A percentile compares a stretch with the other conserved stretches of the same genome.
Conservation (phyloP, 2,888 invertebrate species). For the Temnothorax unifasciatus region DNA sequence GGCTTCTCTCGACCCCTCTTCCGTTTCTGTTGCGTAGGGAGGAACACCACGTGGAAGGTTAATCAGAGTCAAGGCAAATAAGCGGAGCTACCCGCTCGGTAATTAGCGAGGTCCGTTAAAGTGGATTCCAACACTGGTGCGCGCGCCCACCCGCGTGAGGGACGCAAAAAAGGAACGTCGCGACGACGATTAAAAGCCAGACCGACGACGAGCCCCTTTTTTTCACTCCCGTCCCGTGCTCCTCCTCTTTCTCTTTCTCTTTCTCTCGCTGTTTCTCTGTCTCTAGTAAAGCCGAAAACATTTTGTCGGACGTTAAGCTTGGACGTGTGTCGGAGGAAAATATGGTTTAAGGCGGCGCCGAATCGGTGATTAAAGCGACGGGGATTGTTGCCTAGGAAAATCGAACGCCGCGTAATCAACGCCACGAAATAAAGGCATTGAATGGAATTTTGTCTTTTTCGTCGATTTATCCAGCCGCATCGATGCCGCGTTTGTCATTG, state of each 20-base stretch:
- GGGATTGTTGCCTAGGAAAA: constrained; percentile 31
- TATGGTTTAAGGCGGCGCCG: constrained; percentile 43
- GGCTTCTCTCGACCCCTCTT: constrained; percentile 14
- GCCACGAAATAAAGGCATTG: neutral
- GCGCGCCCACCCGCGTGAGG: constrained; percentile 29
- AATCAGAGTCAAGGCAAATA: constrained; percentile 83
- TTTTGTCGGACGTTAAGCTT: constrained; percentile 61
- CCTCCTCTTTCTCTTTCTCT: neutral
- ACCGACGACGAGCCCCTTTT: constrained; percentile 36
- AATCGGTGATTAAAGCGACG: constrained; percentile 42
- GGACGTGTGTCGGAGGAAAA: constrained; percentile 43
- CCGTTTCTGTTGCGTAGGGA: constrained; percentile 52
- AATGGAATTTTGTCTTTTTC: constrained; percentile 2
- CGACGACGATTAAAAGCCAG: constrained; percentile 74
- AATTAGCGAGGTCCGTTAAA: constrained; percentile 82
- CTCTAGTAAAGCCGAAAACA: constrained; percentile 55
- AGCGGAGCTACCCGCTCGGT: constrained; percentile 76
- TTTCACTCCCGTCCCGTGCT: neutral
- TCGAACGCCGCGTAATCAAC: constrained; percentile 6
- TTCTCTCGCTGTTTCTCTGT: constrained; percentile 14
- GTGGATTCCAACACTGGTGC: constrained; percentile 72
- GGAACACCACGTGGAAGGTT: constrained; percentile 75
- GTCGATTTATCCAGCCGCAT: neutral
- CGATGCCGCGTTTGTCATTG: constrained; percentile 6
- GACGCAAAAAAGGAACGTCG: constrained; percentile 67